Evolutionary conservation across 1,140 invertebrate genomes (phyloP), one percentile per base, ranked within the genome.

Genomic region (Goniozus legneri): DNA sequence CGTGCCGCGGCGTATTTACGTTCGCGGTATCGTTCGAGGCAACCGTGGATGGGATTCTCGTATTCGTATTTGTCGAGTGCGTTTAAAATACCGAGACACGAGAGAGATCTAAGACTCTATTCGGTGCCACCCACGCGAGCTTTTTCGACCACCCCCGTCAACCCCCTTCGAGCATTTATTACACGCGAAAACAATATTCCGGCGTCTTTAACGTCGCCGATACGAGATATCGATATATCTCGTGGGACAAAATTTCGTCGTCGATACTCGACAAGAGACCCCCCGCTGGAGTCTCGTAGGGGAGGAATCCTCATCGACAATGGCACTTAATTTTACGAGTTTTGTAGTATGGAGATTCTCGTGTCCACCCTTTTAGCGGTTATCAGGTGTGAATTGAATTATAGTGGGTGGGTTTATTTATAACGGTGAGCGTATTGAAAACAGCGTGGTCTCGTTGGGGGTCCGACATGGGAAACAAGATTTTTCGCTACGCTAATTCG

Each of bases 301-400:
- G n/a, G n/a, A n/a, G n/a, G n/a, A n/a, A n/a, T 49, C 60, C 51
- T 59, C 51, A 48, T 57, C 52, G 49, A 60, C 60, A 48, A 58
- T 58, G 58, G 60, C 63, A 60, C 63, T 60, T 62, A 55, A 64
- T 64, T 66, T 66, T 64, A 63, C 64, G 62, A 55, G 32, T 49
- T 46, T 62, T 66, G 64, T 66, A 63, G 57, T 66, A 66, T 66
- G 64, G 62, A 66, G 64, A 66, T 66, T 61, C 58, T 58, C 46
- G 32, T 52, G 59, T 52, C 54, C n/a, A n/a, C n/a, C n/a, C n/a
- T n/a, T n/a, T n/a, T n/a, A n/a, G 42, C 53, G 41, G 60, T 66
- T 66, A 66, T 66, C 63, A 66, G 64, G 64, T 64, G 64, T 66
- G 62, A 66, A 66, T 66, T 66, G 62, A 64, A 64, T 64, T 64